A percentile compares a stretch with the other conserved stretches of the same genome.
Conservation (phyloP, 2,113 vertebrate species). For the Xerus inauris region DNA sequence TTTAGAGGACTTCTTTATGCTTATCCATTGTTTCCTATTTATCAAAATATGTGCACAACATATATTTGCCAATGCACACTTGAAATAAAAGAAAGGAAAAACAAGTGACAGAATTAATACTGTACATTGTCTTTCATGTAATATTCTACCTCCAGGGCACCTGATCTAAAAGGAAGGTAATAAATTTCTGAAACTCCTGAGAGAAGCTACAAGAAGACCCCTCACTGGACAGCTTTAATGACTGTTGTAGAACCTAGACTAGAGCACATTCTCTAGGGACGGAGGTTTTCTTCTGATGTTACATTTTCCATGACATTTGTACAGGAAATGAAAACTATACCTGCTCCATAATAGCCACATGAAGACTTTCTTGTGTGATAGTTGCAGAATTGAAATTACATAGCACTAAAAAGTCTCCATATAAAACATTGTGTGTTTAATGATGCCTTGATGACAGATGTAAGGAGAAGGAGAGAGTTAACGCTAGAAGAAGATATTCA, state of each 20-base stretch:
- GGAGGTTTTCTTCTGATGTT: not conserved
- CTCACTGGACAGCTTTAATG: not conserved
- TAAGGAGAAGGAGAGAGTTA: not conserved
- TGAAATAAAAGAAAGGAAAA: not conserved
- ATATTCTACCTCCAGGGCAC: too few relatives aligned
- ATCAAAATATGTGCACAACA: not conserved
- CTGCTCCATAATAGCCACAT: not conserved
- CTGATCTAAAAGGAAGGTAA: not conserved
- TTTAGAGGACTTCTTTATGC: not conserved
- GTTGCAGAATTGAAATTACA: not conserved
- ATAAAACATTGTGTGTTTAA: not conserved
- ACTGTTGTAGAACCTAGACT: not conserved
- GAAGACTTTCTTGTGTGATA: not conserved
- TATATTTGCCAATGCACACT: not conserved
- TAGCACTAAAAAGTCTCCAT: not conserved
- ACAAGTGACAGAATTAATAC: not conserved
- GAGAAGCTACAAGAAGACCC: not conserved
- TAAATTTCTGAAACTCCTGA: not conserved
- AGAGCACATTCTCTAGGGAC: not conserved
- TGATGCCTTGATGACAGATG: not conserved
- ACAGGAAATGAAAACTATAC: not conserved
- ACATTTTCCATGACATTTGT: constrained; percentile 7
- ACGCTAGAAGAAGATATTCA: constrained; percentile 1
- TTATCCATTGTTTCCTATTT: not conserved
- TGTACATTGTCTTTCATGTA: not conserved